Conservation (phyloP, 2,797 vertebrate species). For the Pristis pectinata region DNA sequence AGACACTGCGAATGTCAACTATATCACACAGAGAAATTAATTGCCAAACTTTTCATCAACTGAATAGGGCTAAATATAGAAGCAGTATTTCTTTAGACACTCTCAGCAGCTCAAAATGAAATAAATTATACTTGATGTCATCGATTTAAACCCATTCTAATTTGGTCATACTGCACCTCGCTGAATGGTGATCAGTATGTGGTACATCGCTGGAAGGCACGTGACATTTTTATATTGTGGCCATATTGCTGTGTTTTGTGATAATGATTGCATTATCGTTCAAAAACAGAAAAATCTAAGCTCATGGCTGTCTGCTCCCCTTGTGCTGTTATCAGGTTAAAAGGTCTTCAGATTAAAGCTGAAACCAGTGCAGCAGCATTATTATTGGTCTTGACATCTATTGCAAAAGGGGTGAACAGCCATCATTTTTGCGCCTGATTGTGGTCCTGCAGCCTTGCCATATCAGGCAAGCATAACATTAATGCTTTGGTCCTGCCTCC, state of each 20-base stretch:
- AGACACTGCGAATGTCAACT: conserved; percentile 21
- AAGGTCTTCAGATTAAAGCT: background rate
- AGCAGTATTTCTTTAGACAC: conserved; percentile 5
- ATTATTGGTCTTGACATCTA: background rate
- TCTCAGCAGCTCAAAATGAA: conserved; percentile 16
- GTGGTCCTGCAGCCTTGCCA: background rate
- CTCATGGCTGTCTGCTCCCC: background rate
- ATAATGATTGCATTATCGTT: background rate
- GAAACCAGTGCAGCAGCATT: background rate
- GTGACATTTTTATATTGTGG: background rate
- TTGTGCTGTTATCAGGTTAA: background rate
- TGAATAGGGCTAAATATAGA: conserved; percentile 14
- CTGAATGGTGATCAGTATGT: background rate
- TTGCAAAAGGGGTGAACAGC: background rate
- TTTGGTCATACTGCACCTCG: background rate
- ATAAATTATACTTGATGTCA: conserved; percentile 20
- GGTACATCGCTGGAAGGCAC: background rate
- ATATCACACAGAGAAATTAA: conserved; percentile 31
- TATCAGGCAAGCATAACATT: background rate
- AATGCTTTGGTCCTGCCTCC: background rate
- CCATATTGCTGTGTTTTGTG: background rate
- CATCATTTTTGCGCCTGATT: background rate
- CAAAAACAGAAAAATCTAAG: background rate
- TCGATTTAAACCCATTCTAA: background rate
- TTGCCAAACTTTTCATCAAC: conserved; percentile 33